Evolutionary conservation across 2,797 vertebrate genomes (phyloP).

Genomic region (Emys orbicularis): DNA sequence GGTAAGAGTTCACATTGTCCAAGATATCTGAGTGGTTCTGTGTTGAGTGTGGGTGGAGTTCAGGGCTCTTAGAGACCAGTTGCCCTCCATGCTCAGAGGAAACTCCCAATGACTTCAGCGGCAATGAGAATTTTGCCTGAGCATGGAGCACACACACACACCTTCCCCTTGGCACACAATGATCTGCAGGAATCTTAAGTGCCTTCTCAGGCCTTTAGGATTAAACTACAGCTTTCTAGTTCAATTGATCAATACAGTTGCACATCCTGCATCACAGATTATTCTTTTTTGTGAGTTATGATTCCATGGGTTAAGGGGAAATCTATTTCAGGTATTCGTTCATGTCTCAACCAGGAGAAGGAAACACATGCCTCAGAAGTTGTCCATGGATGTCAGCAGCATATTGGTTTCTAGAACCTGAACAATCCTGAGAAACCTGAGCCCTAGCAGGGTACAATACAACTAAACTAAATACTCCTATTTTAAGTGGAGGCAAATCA

Average conservation of each 20-base stretch:
- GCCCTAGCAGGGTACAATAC: not conserved
- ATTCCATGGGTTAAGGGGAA: not conserved
- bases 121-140: not conserved
- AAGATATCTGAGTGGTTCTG: not conserved
- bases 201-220: not conserved
- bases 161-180: fast-evolving
- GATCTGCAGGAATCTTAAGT: not conserved
- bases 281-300: not conserved
- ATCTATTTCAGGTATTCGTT: not conserved
- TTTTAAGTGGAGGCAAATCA: not conserved
- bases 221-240: not conserved
- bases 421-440: not conserved
- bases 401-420: not conserved
- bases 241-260: not conserved
- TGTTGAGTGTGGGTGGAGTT: not conserved
- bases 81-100: not conserved
- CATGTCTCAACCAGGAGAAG: not conserved
- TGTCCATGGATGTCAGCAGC: not conserved
- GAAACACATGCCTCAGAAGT: not conserved
- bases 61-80: not conserved
- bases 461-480: not conserved
- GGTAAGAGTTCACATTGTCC: not conserved
- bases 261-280: not conserved
- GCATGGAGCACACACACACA: not conserved
- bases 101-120: not conserved